Evolutionary conservation across 1,140 invertebrate species (phyloP).

Genomic region (Hermetia illucens): DNA sequence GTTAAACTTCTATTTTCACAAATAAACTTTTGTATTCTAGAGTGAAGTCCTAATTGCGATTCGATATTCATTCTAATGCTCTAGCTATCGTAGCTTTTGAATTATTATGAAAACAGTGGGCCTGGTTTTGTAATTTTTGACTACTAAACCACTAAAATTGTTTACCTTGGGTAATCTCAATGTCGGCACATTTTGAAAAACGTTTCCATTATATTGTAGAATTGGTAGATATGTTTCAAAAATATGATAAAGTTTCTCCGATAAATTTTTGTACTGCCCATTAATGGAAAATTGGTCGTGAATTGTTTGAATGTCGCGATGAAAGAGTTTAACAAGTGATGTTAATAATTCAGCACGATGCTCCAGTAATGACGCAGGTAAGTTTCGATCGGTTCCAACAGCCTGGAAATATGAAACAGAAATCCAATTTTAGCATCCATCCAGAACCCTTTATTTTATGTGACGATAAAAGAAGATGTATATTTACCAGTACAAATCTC

Average conservation of each 20-base stretch:
- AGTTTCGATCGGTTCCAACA: constrained; percentile 71
- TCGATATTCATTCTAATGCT: too few relatives aligned
- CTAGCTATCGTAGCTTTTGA: too few relatives aligned
- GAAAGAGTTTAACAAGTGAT: constrained; percentile 60
- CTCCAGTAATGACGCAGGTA: constrained; percentile 61
- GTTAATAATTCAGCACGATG: constrained; percentile 55
- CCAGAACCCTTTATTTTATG: constrained; percentile 5
- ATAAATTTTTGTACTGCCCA: constrained; percentile 45
- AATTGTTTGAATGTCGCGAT: constrained; percentile 57
- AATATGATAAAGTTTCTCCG: constrained; percentile 64
- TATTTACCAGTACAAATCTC: constrained; percentile 57
- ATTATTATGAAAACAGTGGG: too few relatives aligned
- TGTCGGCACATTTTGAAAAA: constrained; percentile 62
- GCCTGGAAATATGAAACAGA: constrained; percentile 39
- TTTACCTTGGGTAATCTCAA: constrained; percentile 61
- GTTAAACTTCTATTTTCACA: too few relatives aligned
- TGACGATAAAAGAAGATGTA: constrained; percentile 5
- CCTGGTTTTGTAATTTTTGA: too few relatives aligned
- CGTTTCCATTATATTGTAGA: constrained; percentile 57
- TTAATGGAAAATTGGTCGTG: constrained; percentile 36
- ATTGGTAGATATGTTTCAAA: constrained; percentile 74
- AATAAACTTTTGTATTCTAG: too few relatives aligned
- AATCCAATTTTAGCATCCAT: constrained; percentile 6
- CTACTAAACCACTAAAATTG: constrained; percentile 5
- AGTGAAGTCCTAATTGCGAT: too few relatives aligned